phyloP scores from a whole-genome alignment of 2,113 vertebrate genomes.

The Phoxinus phoxinus region DNA sequence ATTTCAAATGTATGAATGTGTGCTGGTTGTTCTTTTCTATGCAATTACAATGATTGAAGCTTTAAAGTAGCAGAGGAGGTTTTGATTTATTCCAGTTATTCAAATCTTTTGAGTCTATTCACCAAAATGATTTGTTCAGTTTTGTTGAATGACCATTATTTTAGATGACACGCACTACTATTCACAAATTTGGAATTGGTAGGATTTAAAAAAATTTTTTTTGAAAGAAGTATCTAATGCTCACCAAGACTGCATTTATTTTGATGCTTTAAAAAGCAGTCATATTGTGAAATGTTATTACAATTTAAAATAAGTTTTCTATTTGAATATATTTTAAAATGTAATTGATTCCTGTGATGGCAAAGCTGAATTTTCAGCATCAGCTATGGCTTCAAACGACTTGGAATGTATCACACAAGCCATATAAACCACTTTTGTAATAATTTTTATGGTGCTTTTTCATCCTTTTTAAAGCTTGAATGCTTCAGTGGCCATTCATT shows the following conservation, averaged over 20 bases:
- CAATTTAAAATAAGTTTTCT: too few relatives aligned
- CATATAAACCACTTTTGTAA: neutral
- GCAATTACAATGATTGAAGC: neutral
- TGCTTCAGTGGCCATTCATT: neutral
- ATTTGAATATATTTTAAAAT: too few relatives aligned
- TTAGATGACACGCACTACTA: neutral
- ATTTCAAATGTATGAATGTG: neutral
- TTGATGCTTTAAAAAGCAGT: neutral
- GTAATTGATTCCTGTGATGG: too few relatives aligned
- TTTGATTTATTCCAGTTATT: neutral
- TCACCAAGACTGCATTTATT: neutral
- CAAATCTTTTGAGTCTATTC: neutral
- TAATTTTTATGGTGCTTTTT: neutral
- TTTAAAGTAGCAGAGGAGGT: neutral
- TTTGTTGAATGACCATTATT: neutral
- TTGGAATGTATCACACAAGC: neutral
- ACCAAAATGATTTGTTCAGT: too few relatives aligned
- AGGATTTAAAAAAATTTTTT: too few relatives aligned
- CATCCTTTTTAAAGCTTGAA: neutral
- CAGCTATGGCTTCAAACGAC: neutral
- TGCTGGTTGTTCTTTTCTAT: neutral
- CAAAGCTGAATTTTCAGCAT: neutral
- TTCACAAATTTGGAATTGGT: neutral
- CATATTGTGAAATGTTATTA: neutral
- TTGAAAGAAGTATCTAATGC: neutral